Base-by-base conservation (phyloP, 23 tunicate species). In the Trididemnum miniatum region DNA sequence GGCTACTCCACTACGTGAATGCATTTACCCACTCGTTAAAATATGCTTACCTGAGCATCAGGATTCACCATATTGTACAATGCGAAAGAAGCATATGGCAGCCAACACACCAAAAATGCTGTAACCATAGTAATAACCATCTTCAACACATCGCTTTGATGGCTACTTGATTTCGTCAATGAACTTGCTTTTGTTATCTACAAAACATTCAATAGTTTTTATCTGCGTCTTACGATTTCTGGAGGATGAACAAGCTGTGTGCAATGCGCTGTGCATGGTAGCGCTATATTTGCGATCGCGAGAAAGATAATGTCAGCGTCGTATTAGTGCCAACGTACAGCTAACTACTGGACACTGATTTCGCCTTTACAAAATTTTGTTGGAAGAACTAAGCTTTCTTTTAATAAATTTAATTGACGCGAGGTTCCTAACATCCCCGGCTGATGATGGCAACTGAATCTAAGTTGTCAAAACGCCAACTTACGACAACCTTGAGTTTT, bases 41-140 rank as follows among this genome's bases (percentile, higher is more conserved):
- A n/a, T n/a, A n/a, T n/a, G n/a, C n/a, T n/a, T n/a, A 85, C 89
- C 77, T 85, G 89, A 34, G 85, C 94, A 5, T 83, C 64, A 0
- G 83, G 82, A 37, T 66, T 76, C 50, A 85, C 57, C 25, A 80
- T 89, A 72, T 80, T 89, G 78, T 79, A 79, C 96, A 90, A 85
- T 27, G 96, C 85, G 54, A 90, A 88, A 7, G 74, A 24, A 23
- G 96, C 89, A 51, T 90, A 90, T 0, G 96, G 96, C 4, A 85
- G 65, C 96, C 96, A 90, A 51, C 81, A 72, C 1, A 90, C 27
- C 0, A 73, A 52, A 36, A 90, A 90, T 22, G 96, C 96, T 23
- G 86, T 31, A n/a, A 90, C 96, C 86, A 90, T 85, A 35, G 80
- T 54, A 27, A 90, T 84, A 63, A 90, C 96, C 96, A 90, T 90